Percentiles rank a stretch among this genome's conserved stretches.
Evolutionary conservation across 1,140 invertebrate species (phyloP).

Genomic region (Platorchestia sp.): DNA sequence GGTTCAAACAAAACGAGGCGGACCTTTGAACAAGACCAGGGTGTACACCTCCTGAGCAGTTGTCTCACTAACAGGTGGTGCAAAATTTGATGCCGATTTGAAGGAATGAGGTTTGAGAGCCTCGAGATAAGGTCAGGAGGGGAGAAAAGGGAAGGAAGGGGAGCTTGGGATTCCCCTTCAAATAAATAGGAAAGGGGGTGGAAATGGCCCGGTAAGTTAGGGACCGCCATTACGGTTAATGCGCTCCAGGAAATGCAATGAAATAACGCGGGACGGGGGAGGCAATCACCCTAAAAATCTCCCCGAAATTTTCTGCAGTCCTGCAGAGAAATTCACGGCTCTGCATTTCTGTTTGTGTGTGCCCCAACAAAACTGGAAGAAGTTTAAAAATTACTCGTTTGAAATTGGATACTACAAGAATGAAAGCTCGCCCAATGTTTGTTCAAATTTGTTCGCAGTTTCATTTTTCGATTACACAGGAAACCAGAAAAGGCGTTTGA

Average conservation of each 20-base stretch:
- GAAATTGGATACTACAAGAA: no score
- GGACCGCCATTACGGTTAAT: constrained; percentile 36
- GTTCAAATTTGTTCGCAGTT: no score
- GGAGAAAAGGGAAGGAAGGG: background rate
- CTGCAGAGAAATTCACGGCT: background rate
- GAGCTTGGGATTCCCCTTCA: background rate
- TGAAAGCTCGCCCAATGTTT: no score
- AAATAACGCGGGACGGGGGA: background rate
- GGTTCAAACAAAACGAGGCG: no score
- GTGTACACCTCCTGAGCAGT: no score
- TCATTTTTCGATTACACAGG: no score
- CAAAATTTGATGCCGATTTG: background rate
- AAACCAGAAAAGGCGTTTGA: no score
- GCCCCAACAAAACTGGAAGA: no score
- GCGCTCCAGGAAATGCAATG: background rate
- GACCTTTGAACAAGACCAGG: no score
- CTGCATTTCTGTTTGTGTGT: no score
- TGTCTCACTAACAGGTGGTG: background rate
- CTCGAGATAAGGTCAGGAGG: background rate
- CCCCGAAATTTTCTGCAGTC: background rate
- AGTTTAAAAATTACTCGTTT: no score
- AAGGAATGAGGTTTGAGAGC: background rate
- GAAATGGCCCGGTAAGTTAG: constrained; percentile 48
- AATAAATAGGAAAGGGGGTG: background rate
- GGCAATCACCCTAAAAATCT: constrained; percentile 7